Base-by-base conservation (phyloP, 1,140 invertebrate species). In the Drosophila quadrilineata region DNA sequence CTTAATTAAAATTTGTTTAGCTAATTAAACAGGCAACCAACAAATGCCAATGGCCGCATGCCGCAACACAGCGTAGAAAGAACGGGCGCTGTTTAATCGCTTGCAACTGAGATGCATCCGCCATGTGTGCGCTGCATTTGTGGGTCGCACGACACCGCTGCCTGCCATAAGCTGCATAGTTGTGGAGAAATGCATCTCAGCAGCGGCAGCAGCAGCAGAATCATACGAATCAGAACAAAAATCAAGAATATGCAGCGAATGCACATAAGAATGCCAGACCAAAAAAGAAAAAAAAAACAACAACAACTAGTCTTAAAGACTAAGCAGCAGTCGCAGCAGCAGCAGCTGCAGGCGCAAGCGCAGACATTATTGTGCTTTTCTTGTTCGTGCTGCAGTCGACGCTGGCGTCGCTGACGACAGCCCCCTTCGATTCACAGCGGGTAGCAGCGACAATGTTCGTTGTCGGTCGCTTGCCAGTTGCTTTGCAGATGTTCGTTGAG, bases 1-100 rank as follows among this genome's bases (percentile, higher is more conserved):
- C 73, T 84, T 84, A 77, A 84, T 84, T 77, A 85, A 77, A 84
- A 84, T 77, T 73, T 73, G 77, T 84, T 74, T 84, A 64, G 59
- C 60, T 85, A 63, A 84, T 84, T 74, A 74, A 85, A 54, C 45
- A 26, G 38, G 35, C 24, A 33, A 24, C 10, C n/a, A 1, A 10
- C 53, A 67, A 68, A 72, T 73, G 73, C 57, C 79, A 84, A 69
- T 74, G 77, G 69, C 82, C 54, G 21, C 48, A 41, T 52, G 48
- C 57, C 58, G 66, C 59, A 67, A n/a, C n/a, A n/a, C n/a, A n/a
- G n/a, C n/a, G n/a, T n/a, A n/a, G n/a, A n/a, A 67, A 67, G 67
- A 56, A 70, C 69, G 56, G 48, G 56, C 57, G 56, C 69, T 76
- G 70, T 75, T 76, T 76, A 72, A 69, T 70, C 50, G 36, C 26